Percentiles rank a stretch among this genome's conserved stretches.
Evolutionary conservation across 2,113 vertebrate species (phyloP).

Genomic region (Myrmecophaga tridactyla): DNA sequence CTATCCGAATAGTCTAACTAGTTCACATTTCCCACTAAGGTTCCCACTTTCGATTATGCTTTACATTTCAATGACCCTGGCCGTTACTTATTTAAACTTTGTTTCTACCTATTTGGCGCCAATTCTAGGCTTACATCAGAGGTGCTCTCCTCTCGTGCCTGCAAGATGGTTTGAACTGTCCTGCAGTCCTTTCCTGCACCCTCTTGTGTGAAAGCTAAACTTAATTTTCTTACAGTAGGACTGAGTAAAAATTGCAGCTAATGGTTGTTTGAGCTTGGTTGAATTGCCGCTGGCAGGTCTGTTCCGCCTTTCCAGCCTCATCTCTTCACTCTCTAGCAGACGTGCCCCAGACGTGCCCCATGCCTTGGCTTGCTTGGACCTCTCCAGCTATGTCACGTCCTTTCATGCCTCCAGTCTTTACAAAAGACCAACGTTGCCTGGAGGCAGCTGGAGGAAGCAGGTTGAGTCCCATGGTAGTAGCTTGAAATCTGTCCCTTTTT

Average conservation of each 20-base stretch:
- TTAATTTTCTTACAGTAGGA: no score
- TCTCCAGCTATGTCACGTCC: background rate
- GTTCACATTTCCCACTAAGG: no score
- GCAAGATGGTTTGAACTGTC: no score
- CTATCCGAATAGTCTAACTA: no score
- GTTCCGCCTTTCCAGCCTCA: background rate
- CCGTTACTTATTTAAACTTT: no score
- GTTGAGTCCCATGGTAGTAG: background rate
- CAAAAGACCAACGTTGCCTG: background rate
- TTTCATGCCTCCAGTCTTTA: background rate
- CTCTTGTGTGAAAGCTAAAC: no score
- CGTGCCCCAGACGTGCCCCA: rapidly evolving
- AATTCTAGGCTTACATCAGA: no score
- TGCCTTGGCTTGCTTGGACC: rapidly evolving
- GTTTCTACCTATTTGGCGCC: no score
- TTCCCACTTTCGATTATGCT: no score
- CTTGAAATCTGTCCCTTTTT: background rate
- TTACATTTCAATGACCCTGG: no score
- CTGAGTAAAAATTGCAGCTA: background rate
- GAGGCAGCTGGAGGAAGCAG: background rate
- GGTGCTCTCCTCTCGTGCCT: no score
- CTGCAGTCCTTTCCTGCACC: no score
- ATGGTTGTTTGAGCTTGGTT: background rate
- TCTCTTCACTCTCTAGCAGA: rapidly evolving
- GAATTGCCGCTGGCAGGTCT: background rate